A percentile compares a stretch with the other conserved stretches of the same genome.
Evolutionary conservation across 1,140 invertebrate species (phyloP).

Genomic region (Ceratosolen solmsi): DNA sequence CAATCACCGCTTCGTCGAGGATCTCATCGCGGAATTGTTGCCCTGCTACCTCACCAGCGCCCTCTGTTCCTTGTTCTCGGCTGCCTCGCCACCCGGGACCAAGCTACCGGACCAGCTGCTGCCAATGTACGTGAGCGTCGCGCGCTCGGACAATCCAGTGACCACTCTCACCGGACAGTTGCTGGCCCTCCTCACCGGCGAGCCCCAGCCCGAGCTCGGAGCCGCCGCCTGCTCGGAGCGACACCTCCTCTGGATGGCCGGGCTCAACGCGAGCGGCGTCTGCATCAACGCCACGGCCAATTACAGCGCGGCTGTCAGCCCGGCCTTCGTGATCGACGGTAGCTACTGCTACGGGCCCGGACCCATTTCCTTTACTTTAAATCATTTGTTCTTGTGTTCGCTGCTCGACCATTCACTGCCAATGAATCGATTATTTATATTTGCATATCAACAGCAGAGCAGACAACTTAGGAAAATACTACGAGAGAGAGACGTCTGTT

Average conservation of each 20-base stretch:
- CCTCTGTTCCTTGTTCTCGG: slow-evolving; percentile 81
- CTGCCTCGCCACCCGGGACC: slow-evolving; percentile 71
- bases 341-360: background rate
- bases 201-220: slow-evolving; percentile 65
- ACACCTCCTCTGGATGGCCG: slow-evolving; percentile 74
- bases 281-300: slow-evolving; percentile 86
- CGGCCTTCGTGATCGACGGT: slow-evolving; percentile 85
- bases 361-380: background rate
- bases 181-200: slow-evolving; percentile 76
- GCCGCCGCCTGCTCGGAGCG: slow-evolving; percentile 63
- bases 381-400: too few species aligned
- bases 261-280: slow-evolving; percentile 77
- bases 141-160: slow-evolving; percentile 64
- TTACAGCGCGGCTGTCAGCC: slow-evolving; percentile 83
- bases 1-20: slow-evolving; percentile 48
- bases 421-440: too few species aligned
- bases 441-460: too few species aligned
- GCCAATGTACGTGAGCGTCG: slow-evolving; percentile 77
- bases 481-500: too few species aligned
- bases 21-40: slow-evolving; percentile 80
- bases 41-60: slow-evolving; percentile 84
- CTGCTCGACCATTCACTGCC: too few species aligned
- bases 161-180: slow-evolving; percentile 75
- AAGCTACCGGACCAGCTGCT: slow-evolving; percentile 64
- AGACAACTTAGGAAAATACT: too few species aligned